phyloP scores from a whole-genome alignment of 2,888 invertebrate species.

The Incurvaria masculella region DNA sequence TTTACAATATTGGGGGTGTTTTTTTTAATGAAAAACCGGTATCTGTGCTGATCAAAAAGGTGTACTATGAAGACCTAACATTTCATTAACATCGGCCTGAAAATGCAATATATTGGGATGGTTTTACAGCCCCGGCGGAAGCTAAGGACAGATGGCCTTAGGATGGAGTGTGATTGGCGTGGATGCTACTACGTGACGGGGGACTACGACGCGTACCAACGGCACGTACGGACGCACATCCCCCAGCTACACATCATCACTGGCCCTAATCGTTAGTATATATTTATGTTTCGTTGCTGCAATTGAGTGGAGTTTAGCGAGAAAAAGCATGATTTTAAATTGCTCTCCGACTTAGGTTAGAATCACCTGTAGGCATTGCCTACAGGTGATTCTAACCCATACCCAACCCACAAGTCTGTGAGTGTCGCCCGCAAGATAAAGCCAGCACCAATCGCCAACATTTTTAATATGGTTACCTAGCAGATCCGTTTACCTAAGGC shows the following conservation, averaged over 20 bases:
- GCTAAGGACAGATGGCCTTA: slow-evolving; percentile 27
- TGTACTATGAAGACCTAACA: too few relatives aligned
- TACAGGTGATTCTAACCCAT: neutral
- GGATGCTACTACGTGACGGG: slow-evolving; percentile 36
- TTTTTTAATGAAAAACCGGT: too few relatives aligned
- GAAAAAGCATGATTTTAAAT: neutral
- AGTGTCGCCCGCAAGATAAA: neutral
- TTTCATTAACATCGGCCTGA: too few relatives aligned
- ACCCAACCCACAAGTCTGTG: neutral
- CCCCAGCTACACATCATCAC: slow-evolving; percentile 37
- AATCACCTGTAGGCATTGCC: neutral
- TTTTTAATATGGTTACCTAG: too few relatives aligned
- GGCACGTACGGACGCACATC: slow-evolving; percentile 55
- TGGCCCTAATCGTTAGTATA: slow-evolving; percentile 24
- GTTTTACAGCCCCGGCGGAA: slow-evolving; percentile 28
- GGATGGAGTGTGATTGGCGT: slow-evolving; percentile 58
- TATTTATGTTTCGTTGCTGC: slow-evolving; percentile 17
- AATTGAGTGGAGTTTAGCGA: neutral
- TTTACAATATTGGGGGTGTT: too few relatives aligned
- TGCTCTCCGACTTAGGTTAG: neutral
- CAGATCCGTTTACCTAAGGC: too few relatives aligned
- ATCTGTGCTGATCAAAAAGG: too few relatives aligned
- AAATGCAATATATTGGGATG: too few relatives aligned
- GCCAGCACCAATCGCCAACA: neutral
- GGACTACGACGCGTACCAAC: slow-evolving; percentile 49